phyloP scores from a whole-genome alignment of 2,888 invertebrate genomes.

The Apotomis turbidana region DNA sequence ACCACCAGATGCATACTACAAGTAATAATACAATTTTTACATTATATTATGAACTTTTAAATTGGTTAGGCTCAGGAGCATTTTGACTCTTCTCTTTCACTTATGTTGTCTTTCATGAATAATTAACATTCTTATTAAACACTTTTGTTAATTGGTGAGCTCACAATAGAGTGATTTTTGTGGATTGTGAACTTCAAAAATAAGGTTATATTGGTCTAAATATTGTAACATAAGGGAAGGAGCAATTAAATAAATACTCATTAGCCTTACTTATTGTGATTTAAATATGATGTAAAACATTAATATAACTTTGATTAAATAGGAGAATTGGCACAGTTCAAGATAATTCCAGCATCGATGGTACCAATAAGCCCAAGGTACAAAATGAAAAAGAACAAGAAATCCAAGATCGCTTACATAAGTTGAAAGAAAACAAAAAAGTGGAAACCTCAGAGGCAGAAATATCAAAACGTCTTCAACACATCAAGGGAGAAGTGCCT shows the following conservation, averaged over 20 bases:
- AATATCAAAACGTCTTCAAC: conserved; percentile 63
- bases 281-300: conserved; percentile 9
- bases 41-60: neutral
- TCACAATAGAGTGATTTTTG: no score
- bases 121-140: no score
- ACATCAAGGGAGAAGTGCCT: conserved; percentile 66
- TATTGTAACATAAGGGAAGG: no score
- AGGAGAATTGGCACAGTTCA: conserved; percentile 52
- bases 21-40: conserved; percentile 64
- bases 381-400: conserved; percentile 83
- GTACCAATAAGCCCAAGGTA: conserved; percentile 48
- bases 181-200: no score
- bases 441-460: conserved; percentile 55
- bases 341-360: conserved; percentile 41
- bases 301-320: conserved; percentile 34
- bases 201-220: no score
- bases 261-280: neutral
- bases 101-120: no score
- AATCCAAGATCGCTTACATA: conserved; percentile 87
- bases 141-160: no score
- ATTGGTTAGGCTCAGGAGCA: no score
- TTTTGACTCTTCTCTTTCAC: no score
- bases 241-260: no score
- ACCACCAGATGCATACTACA: conserved; percentile 84
- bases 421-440: conserved; percentile 85